phyloP scores from a whole-genome alignment of 2,113 vertebrate species.

The Cyprinus carpio region DNA sequence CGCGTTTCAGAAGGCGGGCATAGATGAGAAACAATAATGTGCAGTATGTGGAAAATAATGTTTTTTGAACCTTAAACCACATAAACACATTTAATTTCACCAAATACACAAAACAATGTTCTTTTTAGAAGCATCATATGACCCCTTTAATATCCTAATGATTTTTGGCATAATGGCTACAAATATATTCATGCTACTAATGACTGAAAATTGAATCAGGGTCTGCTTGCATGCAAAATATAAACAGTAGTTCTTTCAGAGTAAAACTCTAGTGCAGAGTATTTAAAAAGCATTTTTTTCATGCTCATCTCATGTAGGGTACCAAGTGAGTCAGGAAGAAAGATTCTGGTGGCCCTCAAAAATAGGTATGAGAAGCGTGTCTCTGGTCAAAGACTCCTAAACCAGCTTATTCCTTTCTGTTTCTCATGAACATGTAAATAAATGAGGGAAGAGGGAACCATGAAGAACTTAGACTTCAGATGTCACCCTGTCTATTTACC shows the following conservation, averaged over 20 bases:
- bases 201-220: neutral
- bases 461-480: conserved; percentile 17
- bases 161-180: too few species aligned
- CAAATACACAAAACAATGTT: too few species aligned
- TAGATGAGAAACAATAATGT: too few species aligned
- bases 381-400: neutral
- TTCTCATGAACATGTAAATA: neutral
- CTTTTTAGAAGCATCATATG: too few species aligned
- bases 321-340: neutral
- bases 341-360: neutral
- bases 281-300: too few species aligned
- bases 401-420: neutral
- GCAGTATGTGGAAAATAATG: too few species aligned
- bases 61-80: too few species aligned
- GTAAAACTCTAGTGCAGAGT: neutral
- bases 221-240: neutral
- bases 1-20: too few species aligned
- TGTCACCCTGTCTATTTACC: conserved; percentile 44
- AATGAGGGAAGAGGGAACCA: neutral
- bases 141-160: too few species aligned
- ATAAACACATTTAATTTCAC: too few species aligned
- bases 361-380: neutral
- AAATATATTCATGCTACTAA: too few species aligned
- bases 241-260: neutral
- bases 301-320: neutral